Conservation (phyloP, 2,113 vertebrate species). For the Atlantisia rogersi region DNA sequence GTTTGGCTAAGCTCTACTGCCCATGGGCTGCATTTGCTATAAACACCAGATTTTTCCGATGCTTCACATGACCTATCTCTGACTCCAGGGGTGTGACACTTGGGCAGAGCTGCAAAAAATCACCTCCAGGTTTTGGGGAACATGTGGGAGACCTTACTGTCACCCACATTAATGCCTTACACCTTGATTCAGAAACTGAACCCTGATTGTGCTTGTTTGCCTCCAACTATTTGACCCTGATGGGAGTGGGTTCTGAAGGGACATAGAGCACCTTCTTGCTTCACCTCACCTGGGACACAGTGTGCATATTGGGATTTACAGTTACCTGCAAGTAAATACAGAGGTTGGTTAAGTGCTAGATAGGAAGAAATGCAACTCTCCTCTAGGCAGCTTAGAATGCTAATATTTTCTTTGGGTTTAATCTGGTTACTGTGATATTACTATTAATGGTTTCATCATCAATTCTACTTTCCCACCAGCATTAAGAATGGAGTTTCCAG, state of each 20-base stretch:
- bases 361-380: not conserved
- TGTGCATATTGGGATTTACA: not conserved
- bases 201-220: not conserved
- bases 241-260: not conserved
- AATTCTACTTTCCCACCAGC: not conserved
- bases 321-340: not conserved
- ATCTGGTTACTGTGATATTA: not conserved
- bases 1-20: not conserved
- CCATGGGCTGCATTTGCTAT: not conserved
- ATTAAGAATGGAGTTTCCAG: conserved; percentile 1
- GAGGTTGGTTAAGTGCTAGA: not conserved
- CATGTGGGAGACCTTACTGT: not conserved
- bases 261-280: not conserved
- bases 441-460: not conserved
- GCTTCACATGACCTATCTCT: not conserved
- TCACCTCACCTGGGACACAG: not conserved
- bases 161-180: not conserved
- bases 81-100: not conserved
- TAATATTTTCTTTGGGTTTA: not conserved
- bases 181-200: not conserved
- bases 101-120: not conserved
- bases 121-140: not conserved
- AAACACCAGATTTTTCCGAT: not conserved
- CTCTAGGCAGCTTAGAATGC: not conserved
- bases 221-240: not conserved